A percentile compares a stretch with the other conserved stretches of the same genome.
Conservation (phyloP, 2,888 invertebrate genomes). For the Molorchus minor region DNA sequence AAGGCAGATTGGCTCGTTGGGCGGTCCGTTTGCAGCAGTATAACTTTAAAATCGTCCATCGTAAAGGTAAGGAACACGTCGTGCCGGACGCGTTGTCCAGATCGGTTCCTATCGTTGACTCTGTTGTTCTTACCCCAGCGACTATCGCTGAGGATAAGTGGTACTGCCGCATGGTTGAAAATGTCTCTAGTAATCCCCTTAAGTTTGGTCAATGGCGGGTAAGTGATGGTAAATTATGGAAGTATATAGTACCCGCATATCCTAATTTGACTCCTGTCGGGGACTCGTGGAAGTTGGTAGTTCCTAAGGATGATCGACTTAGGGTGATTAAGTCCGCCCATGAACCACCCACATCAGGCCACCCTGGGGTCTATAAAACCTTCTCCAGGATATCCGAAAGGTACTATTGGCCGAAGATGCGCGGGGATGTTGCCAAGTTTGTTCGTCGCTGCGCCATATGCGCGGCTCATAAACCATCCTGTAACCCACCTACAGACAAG, state of each 20-base stretch:
- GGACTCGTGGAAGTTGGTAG: slow-evolving; percentile 23
- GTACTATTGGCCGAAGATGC: slow-evolving; percentile 27
- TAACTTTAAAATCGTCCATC: background rate
- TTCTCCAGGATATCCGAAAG: slow-evolving; percentile 17
- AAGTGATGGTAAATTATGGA: slow-evolving; percentile 12
- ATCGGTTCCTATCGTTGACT: slow-evolving; percentile 13
- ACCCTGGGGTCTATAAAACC: slow-evolving; percentile 25
- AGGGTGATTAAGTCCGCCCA: slow-evolving; percentile 8
- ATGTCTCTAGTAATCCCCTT: slow-evolving; percentile 13
- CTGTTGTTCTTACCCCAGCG: background rate
- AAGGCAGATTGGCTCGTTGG: background rate
- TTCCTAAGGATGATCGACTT: slow-evolving; percentile 17
- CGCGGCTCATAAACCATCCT: background rate
- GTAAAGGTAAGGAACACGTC: background rate
- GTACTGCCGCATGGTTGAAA: slow-evolving; percentile 14
- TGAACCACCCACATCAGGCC: slow-evolving; percentile 24
- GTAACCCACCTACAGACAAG: background rate
- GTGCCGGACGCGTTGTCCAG: slow-evolving; percentile 15
- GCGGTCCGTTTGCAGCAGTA: background rate
- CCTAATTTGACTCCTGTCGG: background rate
- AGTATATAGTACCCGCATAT: slow-evolving; percentile 10
- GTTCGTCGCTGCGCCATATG: slow-evolving; percentile 4
- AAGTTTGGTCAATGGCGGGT: slow-evolving; percentile 20
- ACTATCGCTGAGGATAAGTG: slow-evolving; percentile 7
- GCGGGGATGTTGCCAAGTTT: slow-evolving; percentile 8